Base-by-base conservation (phyloP, 2,113 vertebrate genomes). In the Chlamydotis undulata region DNA sequence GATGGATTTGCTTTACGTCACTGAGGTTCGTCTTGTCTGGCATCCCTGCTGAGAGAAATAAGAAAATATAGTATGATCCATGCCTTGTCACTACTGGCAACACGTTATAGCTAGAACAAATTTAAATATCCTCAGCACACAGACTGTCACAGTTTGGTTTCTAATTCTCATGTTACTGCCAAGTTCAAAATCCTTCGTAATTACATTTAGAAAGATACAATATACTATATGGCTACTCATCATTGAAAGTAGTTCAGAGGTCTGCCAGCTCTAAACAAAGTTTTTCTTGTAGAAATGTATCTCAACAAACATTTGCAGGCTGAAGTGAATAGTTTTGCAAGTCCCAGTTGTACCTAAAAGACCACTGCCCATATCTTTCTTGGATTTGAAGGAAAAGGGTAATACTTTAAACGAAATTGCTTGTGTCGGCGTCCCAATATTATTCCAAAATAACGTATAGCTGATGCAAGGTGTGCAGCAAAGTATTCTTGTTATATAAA, bases 1-100 rank as follows among this genome's bases (percentile, higher is more conserved):
- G 96, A 94, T 94, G 96, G 81, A 97, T 96, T 95, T 95, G 91
- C 55, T 98, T 97, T 71, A 97, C 74, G 18, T 97, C 98, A 74
- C 89, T 97, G 97, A 97, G 80, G 94, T 97, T 97, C 76, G 3
- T 95, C 86, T 97, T 97, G 61, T 97, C 97, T 60, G 97, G 97
- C 87, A 97, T 91, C 97, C 97, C 98, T 98, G 97, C 77, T 94
- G 95, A 97, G 95, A 91, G 87, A 97, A 97, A 96, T 56, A 83
- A 97, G 83, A 97, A 97, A 96, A 88, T 87, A 94, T 10, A 87
- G 26, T 14, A n/a, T 97, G 68, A 97, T 69, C 50, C 64, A 92
- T 83, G 78, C 28, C 39, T 56, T 87, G 64, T 95, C 69, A 77
- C 65, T 87, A 49, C 47, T 89, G 89, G 74, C 69, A 92, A 86